Base-by-base conservation (phyloP, 2,888 invertebrate species). In the Isotomurus palustris region DNA sequence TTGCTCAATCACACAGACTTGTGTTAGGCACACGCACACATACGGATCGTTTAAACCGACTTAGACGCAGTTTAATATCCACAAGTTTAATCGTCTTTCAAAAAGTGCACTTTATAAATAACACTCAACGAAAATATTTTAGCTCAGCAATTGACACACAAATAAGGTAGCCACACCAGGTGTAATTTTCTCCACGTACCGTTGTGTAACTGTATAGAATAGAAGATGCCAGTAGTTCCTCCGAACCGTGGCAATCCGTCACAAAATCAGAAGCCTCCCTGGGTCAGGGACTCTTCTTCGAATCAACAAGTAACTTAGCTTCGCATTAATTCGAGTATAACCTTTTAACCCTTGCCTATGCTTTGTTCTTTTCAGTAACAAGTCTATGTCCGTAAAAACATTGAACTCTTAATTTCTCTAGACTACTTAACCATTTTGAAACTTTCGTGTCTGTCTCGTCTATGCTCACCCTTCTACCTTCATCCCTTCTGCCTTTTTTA, bases 221-320 rank as follows among this genome's bases (percentile, higher is more conserved):
- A 40, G 40, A 32, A 14, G 47, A 67, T 67, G 67, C 65, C 67
- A 49, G 54, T 64, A 61, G 60, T 67, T 56, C 53, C 60, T 47
- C 65, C 62, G 27, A 59, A 58, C 27, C 44, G 56, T 52, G 59
- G 59, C 49, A 63, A 59, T 58, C 49, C 59, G 51, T 29, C 58
- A 47, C 64, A 64, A 58, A 59, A 58, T 57, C 59, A 60, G 49
- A 60, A 64, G 48, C 68, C 68, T 55, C 62, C 68, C 56, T 68
- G 68, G 68, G 68, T 63, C 66, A 66, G 53, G 58, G 58, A 59
- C 19, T 40, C 53, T 38, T 45, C 58, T 45, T 53, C 58, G 38
- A 58, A 53, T 48, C 62, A 66, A 66, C 68, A 68, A 68, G 68
- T 68, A 68, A 66, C 58, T 53, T 51, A 21, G 44, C 53, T 56